Conservation (phyloP, 2,797 vertebrate genomes). For the Acanthurus lineatus region DNA sequence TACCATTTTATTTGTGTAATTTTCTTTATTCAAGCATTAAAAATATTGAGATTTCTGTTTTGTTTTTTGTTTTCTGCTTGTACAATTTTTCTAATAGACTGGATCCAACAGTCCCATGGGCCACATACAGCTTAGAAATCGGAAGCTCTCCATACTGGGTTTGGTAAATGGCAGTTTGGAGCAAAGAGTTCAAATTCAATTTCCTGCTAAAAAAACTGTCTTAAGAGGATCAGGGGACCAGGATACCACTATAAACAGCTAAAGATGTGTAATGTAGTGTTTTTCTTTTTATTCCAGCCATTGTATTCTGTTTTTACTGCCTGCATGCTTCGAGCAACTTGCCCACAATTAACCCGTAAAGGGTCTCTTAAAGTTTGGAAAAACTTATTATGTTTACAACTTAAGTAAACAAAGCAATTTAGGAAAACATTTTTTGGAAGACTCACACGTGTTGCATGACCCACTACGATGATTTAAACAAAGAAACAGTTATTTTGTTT, state of each 20-base stretch:
- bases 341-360: neutral
- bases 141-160: too few relatives aligned
- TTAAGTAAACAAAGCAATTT: neutral
- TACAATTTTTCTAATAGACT: too few relatives aligned
- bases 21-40: too few relatives aligned
- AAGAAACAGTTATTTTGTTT: constrained; percentile 38
- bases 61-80: too few relatives aligned
- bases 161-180: neutral
- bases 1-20: too few relatives aligned
- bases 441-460: neutral
- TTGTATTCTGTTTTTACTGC: neutral
- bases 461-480: neutral
- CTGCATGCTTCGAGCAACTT: neutral
- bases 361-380: neutral
- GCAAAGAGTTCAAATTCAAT: neutral
- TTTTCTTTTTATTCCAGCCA: neutral
- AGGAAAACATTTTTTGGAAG: neutral
- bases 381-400: constrained; percentile 2
- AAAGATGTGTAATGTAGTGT: too few relatives aligned
- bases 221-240: too few relatives aligned
- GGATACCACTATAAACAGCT: neutral
- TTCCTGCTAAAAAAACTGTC: neutral
- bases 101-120: too few relatives aligned
- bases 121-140: too few relatives aligned
- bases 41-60: too few relatives aligned